These are phyloP conservation scores for Sminthopsis crassicaudata DNA, from an alignment of 2,113 vertebrate genomes.

Conservation along the genomic window DNA sequence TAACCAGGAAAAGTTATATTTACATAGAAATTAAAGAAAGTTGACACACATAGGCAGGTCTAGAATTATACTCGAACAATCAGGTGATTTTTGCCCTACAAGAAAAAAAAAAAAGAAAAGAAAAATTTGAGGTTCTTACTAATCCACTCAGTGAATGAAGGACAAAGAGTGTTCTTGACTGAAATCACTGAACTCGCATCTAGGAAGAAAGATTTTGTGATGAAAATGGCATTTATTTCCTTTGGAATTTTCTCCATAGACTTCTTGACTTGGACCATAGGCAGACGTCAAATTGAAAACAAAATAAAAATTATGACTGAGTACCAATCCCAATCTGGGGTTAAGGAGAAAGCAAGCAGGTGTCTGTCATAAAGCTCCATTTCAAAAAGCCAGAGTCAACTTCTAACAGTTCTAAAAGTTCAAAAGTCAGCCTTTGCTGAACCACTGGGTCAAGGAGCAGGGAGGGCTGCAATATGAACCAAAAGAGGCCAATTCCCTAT, in stretches of 20 bases:
- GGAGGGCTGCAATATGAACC: slow-evolving; percentile 9
- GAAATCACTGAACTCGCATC: slow-evolving; percentile 31
- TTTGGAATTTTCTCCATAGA: slow-evolving; percentile 38
- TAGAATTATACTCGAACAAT: slow-evolving; percentile 26
- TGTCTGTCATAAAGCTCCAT: background rate
- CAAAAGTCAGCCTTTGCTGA: slow-evolving; percentile 2
- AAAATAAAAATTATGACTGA: slow-evolving; percentile 16
- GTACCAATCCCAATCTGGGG: background rate
- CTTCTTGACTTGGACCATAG: slow-evolving; percentile 26
- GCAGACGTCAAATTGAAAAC: slow-evolving; percentile 1
- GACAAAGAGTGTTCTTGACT: background rate
- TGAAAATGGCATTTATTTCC: slow-evolving; percentile 26
- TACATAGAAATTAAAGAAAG: background rate
- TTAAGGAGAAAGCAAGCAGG: background rate
- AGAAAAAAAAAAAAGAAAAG: slow-evolving; percentile 21
- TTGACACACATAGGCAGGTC: slow-evolving; percentile 27
- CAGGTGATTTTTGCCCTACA: background rate
- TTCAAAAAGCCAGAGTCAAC: slow-evolving; percentile 14
- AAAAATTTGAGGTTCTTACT: slow-evolving; percentile 21
- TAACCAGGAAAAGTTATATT: slow-evolving; percentile 29
- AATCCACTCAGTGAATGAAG: background rate
- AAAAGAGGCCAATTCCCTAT: slow-evolving; percentile 21
- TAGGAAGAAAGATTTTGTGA: background rate
- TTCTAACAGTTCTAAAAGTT: background rate
- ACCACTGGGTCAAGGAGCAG: background rate